These are phyloP conservation scores for Bradysia coprophila DNA, from an alignment of 1,140 invertebrate genomes.

Conservation along the genomic window DNA sequence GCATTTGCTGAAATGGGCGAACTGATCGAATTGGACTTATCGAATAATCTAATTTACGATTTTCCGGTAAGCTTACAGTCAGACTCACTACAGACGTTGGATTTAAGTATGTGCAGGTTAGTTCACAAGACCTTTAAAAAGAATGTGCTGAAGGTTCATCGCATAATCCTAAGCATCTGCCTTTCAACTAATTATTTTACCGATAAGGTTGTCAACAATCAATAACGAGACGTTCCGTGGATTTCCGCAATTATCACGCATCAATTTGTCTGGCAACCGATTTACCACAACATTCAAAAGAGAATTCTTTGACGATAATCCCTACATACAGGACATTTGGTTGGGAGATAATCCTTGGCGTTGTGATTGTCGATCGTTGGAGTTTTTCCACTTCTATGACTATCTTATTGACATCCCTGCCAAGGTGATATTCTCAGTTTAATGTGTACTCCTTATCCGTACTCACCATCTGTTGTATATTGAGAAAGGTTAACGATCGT, in stretches of 20 bases:
- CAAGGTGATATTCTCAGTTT: constrained; percentile 22
- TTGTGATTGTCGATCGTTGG: constrained; percentile 37
- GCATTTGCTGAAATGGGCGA: constrained; percentile 30
- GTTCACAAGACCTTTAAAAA: too few species aligned
- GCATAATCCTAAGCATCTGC: constrained; percentile 7
- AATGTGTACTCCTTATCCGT: too few species aligned
- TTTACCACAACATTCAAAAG: constrained; percentile 36
- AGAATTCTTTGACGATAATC: constrained; percentile 36
- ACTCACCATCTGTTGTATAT: background rate
- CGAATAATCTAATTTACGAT: constrained; percentile 31
- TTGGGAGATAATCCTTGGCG: constrained; percentile 52
- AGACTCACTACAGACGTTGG: constrained; percentile 30
- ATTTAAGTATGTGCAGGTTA: constrained; percentile 29
- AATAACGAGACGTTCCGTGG: constrained; percentile 31
- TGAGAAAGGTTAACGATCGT: background rate
- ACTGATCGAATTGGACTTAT: constrained; percentile 32
- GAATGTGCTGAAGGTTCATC: background rate
- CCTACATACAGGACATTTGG: constrained; percentile 30
- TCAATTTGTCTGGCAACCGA: constrained; percentile 45
- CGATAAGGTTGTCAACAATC: constrained; percentile 21
- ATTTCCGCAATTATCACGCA: constrained; percentile 29
- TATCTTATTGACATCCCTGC: constrained; percentile 34
- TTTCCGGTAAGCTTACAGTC: constrained; percentile 35
- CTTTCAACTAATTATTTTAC: too few species aligned
- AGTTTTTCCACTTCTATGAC: constrained; percentile 35